Percentiles rank a stretch among this genome's conserved stretches.
Conservation (phyloP, 2,888 invertebrate species). For the Heterodera filipjevi region DNA sequence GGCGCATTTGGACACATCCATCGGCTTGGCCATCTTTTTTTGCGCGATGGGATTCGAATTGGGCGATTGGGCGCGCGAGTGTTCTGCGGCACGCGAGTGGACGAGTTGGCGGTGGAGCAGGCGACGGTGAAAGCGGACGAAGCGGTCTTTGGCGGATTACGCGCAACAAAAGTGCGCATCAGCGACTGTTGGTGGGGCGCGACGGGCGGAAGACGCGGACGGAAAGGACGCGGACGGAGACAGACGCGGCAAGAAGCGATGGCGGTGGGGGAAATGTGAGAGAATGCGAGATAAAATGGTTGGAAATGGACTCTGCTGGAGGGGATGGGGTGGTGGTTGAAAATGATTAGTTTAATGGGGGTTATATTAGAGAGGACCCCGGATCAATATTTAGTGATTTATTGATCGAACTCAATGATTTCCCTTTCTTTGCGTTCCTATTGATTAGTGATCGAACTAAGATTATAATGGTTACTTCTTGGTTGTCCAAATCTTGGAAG, state of each 20-base stretch:
- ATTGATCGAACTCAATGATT: no score
- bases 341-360: neutral
- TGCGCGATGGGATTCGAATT: conserved; percentile 40
- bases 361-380: no score
- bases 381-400: no score
- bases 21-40: conserved; percentile 40
- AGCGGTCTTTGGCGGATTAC: conserved; percentile 23
- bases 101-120: conserved; percentile 44
- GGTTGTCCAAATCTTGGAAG: no score
- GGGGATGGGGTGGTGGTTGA: neutral
- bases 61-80: conserved; percentile 28
- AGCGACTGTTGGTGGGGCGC: conserved; percentile 14
- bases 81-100: conserved; percentile 37
- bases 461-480: no score
- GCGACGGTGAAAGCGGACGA: conserved; percentile 37
- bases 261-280: conserved; percentile 7
- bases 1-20: conserved; percentile 32
- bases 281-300: neutral
- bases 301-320: neutral
- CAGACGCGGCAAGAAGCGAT: neutral
- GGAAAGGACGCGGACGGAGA: neutral
- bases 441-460: no score
- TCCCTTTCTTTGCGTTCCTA: no score
- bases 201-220: neutral
- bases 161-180: neutral